Evolutionary conservation across 2,797 vertebrate species (phyloP).

Genomic region (Hapalemur alaotrensis): DNA sequence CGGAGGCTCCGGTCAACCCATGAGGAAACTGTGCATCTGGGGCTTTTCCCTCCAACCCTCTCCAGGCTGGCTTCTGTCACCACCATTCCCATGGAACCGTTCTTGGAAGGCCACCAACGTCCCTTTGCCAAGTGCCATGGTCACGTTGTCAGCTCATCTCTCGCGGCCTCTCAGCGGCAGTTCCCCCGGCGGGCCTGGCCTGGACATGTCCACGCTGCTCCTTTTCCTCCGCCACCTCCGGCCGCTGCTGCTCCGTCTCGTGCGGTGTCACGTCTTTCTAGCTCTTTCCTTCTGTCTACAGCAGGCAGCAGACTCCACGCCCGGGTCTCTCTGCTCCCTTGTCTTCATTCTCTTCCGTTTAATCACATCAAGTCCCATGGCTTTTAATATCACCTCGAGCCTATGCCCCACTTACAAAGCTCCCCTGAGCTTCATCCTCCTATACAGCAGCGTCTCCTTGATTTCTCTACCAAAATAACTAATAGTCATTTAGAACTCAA

Average conservation of each 20-base stretch:
- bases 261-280: not conserved
- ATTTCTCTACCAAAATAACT: not conserved
- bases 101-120: not conserved
- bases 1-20: not conserved
- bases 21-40: not conserved
- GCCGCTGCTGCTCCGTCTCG: not conserved
- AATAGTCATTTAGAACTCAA: not conserved
- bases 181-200: fast-evolving
- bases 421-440: not conserved
- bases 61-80: not conserved
- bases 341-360: not conserved
- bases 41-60: not conserved
- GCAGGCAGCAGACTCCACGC: fast-evolving
- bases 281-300: not conserved
- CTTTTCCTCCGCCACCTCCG: not conserved
- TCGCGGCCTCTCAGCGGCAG: not conserved
- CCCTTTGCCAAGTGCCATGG: not conserved
- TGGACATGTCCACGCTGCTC: fast-evolving
- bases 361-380: not conserved
- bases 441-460: not conserved
- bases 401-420: not conserved
- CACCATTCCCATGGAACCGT: not conserved
- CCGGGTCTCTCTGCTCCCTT: not conserved
- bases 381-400: not conserved
- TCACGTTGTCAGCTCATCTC: not conserved